Evolutionary conservation across 2,888 invertebrate species (phyloP), one percentile per base, ranked within the genome.

Genomic region (Drosophila melanosoma): DNA sequence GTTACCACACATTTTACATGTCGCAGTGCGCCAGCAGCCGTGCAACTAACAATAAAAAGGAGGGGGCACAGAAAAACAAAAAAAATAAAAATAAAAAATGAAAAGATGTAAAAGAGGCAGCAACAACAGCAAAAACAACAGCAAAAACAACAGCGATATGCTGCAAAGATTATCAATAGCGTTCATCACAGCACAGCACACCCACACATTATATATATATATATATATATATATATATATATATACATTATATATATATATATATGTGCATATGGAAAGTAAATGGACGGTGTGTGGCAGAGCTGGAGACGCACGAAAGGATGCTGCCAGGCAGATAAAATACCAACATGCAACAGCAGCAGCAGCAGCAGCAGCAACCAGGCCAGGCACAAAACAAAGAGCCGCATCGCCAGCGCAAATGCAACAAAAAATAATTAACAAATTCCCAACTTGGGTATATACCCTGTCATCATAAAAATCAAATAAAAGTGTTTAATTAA

Each of bases 81-180:
- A n/a, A n/a, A n/a, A n/a, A n/a, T n/a, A n/a, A 57, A 40, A 26
- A 26, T n/a, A 40, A 12, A n/a, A 17, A 29, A n/a, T 6, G 11
- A 45, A 23, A 77, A 67, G 64, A 53, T 68, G 69, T 40, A 56
- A 78, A 69, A 56, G 68, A 58, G 63, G 74, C 51, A 67, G 11
- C 58, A 67, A 49, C 63, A 62, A 33, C n/a, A 61, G 33, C 33
- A 60, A 20, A n/a, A n/a, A 23, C 23, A 23, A 23, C 23, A 23
- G 23, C 2, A 67, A 57, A 62, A 60, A 36, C 51, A 42, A 65
- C 42, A 51, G 32, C 64, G 70, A 76, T 69, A 66, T 64, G 53
- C 71, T 66, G 69, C 48, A 40, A 67, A 74, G 73, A 85, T 82
- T 82, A 82, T 82, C 82, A 82, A 82, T 82, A 80, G 82, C 83